Evolutionary conservation across 2,888 invertebrate genomes (phyloP), one percentile per base, ranked within the genome.

Genomic region (Sarcophaga carnaria): DNA sequence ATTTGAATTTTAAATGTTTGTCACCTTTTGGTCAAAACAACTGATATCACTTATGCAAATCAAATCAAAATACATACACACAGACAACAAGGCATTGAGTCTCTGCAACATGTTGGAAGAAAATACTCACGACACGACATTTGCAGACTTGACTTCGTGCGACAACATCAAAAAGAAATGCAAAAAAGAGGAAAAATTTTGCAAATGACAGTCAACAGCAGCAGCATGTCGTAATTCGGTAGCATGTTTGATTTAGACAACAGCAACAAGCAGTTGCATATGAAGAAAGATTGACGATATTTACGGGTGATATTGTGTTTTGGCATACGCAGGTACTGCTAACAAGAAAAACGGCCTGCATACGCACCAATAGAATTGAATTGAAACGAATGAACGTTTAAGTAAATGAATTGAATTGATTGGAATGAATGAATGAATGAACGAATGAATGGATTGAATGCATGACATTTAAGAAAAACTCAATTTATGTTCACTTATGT

Each of bases 11-110:
- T 4, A 75, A 84, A 71, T 66, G 64, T 84, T 80, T 80, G 76
- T 77, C 84, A 80, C 80, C 80, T 76, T 67, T 71, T 83, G 83
- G 74, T 49, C 84, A 80, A 76, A 75, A 76, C 75, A 84, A 76
- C 84, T 80, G 74, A 79, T 83, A 83, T 74, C 83, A 66, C 84
- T 80, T 78, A 85, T 85, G 76, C 76, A 85, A 85, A 85, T 80
- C 71, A n/a, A 85, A 72, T 20, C 71, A 37, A 37, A 37, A 37
- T 8, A 27, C 27, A 5, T 27, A 64, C 62, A 70, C 71, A 78
- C 71, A n/a, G 20, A 60, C 66, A 66, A 37, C 74, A 49, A 69
- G 45, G 37, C 8, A 47, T 37, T 54, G 54, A 4, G 4, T 54
- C 4, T 17, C 10, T 75, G 37, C 47, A 71, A 69, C 74, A 69